phyloP scores from a whole-genome alignment of 2,113 vertebrate species.

The Platysteira castanea region DNA sequence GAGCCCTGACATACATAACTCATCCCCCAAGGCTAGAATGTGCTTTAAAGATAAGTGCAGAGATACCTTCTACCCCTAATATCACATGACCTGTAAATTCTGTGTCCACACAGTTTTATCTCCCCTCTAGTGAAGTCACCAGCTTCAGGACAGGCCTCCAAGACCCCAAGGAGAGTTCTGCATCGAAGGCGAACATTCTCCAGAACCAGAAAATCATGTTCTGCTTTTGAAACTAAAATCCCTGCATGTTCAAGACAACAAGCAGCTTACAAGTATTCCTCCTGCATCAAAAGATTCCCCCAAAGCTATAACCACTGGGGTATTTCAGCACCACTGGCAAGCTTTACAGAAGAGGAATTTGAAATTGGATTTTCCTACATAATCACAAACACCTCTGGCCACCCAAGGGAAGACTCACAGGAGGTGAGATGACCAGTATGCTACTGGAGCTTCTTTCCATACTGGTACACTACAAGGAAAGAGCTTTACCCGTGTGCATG shows the following conservation, averaged over 20 bases:
- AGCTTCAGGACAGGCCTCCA: background rate
- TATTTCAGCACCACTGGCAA: background rate
- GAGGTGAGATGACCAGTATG: background rate
- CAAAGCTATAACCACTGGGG: rapidly evolving
- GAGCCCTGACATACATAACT: background rate
- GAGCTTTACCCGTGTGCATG: rapidly evolving
- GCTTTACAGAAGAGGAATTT: background rate
- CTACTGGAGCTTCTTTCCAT: background rate
- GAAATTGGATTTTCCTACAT: background rate
- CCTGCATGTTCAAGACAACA: background rate
- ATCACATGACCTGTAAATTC: background rate
- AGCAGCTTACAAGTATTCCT: background rate
- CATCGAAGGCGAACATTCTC: background rate
- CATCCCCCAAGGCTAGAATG: rapidly evolving
- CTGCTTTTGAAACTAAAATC: background rate
- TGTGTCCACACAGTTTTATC: background rate
- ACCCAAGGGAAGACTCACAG: background rate
- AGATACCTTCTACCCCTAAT: background rate
- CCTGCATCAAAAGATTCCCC: background rate
- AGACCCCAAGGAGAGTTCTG: background rate
- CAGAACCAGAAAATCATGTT: background rate
- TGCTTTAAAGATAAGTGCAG: background rate
- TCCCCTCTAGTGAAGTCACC: background rate
- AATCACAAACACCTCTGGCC: background rate
- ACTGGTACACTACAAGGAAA: background rate